Evolutionary conservation across 2,888 invertebrate species (phyloP).

Genomic region (Thecocarcelia acutangulata): DNA sequence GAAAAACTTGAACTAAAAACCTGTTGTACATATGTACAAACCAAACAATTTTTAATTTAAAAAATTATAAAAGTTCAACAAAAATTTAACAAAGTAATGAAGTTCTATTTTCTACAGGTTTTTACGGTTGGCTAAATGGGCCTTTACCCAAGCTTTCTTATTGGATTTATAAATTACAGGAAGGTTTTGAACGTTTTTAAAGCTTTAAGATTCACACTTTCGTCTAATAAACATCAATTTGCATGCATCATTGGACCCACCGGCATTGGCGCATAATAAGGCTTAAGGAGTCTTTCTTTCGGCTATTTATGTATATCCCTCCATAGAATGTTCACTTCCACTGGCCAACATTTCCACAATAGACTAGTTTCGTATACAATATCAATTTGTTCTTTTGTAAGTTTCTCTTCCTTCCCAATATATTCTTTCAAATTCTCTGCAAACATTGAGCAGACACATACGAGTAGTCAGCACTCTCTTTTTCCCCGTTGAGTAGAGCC

Average conservation of each 20-base stretch:
- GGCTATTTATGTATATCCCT: too few relatives aligned
- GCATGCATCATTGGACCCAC: slow-evolving; percentile 25
- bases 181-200: slow-evolving; percentile 46
- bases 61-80: too few relatives aligned
- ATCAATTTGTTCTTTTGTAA: slow-evolving; percentile 13
- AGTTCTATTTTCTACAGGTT: too few relatives aligned
- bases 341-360: slow-evolving; percentile 17
- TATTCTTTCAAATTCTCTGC: slow-evolving; percentile 31
- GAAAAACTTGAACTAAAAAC: too few relatives aligned
- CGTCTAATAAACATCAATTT: slow-evolving; percentile 43
- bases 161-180: slow-evolving; percentile 44
- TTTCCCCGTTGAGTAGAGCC: slow-evolving; percentile 24
- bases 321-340: too few relatives aligned
- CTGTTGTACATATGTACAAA: too few relatives aligned
- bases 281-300: too few relatives aligned
- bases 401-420: slow-evolving; percentile 28
- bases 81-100: too few relatives aligned
- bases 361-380: not conserved
- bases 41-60: too few relatives aligned
- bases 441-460: slow-evolving; percentile 37
- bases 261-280: slow-evolving; percentile 38
- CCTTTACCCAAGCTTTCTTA: too few relatives aligned
- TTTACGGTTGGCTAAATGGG: too few relatives aligned
- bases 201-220: slow-evolving; percentile 48
- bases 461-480: slow-evolving; percentile 24